These are phyloP conservation scores for Edolisoma coerulescens DNA, from an alignment of 2,113 vertebrate genomes.

Conservation along the genomic window DNA sequence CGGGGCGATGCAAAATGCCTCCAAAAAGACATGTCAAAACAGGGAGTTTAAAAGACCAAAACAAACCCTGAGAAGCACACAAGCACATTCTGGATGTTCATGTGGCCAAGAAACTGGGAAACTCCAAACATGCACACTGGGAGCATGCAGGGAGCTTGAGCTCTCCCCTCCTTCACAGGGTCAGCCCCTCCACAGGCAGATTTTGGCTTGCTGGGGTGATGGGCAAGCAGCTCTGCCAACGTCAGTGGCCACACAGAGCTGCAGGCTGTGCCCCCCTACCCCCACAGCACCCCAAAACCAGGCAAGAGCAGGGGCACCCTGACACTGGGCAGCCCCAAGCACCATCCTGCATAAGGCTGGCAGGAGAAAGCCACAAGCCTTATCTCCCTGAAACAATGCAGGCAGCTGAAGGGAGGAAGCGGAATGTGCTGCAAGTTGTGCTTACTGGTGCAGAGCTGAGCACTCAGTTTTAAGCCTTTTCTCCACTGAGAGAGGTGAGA, in stretches of 20 bases:
- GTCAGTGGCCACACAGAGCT: not conserved
- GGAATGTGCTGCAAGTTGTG: not conserved
- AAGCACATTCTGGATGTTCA: not conserved
- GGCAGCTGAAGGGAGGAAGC: not conserved
- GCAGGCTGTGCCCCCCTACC: not conserved
- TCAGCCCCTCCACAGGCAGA: not conserved
- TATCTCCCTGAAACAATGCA: not conserved
- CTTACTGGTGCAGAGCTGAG: not conserved
- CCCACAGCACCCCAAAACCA: not conserved
- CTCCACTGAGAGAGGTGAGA: not conserved
- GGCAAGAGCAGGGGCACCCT: not conserved
- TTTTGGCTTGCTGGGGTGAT: not conserved
- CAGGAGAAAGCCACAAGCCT: not conserved
- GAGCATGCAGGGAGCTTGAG: not conserved
- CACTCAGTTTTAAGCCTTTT: not conserved
- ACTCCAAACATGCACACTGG: not conserved
- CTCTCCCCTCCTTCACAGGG: not conserved
- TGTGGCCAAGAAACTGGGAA: not conserved
- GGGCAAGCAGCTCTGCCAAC: not conserved
- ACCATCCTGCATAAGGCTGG: not conserved
- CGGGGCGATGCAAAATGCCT: not conserved
- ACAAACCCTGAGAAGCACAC: not conserved
- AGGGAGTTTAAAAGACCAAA: not conserved
- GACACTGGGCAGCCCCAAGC: not conserved
- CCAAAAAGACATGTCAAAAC: not conserved